These are phyloP conservation scores for Syngnathus scovelli DNA, from an alignment of 2,113 vertebrate species.

Conservation along the genomic window DNA sequence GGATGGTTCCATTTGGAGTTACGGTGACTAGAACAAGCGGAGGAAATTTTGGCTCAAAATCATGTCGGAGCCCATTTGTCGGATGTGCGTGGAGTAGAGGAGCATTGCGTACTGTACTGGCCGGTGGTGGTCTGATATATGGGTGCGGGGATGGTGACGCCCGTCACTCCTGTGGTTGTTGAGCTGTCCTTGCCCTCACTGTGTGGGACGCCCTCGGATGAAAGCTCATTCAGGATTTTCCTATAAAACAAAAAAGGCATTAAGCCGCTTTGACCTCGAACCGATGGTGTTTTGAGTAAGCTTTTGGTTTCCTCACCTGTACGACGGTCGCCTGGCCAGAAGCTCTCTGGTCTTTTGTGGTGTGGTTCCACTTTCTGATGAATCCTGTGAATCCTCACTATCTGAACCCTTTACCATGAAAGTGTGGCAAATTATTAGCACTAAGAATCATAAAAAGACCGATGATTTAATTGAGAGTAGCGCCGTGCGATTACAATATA, in stretches of 20 bases:
- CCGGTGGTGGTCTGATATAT: constrained; percentile 99
- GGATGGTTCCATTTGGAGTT: constrained; percentile 95
- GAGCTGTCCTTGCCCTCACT: constrained; percentile 98
- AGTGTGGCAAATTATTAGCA: constrained; percentile 65
- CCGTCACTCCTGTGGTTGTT: constrained; percentile 86
- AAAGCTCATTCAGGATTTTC: constrained; percentile 98
- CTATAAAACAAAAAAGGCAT: constrained; percentile 57
- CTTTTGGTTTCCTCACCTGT: constrained; percentile 74
- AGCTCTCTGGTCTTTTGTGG: constrained; percentile 97
- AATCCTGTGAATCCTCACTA: constrained; percentile 98
- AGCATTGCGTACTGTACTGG: constrained; percentile 84
- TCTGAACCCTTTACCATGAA: constrained; percentile 87
- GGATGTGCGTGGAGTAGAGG: not conserved
- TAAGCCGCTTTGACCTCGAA: not conserved
- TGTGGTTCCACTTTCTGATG: constrained; percentile 95
- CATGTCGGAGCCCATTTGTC: not conserved
- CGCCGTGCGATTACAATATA: not conserved
- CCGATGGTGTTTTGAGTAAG: not conserved
- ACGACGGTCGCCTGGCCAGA: constrained; percentile 92
- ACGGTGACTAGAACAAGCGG: constrained; percentile 79
- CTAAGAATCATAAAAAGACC: not conserved
- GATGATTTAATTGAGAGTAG: not conserved
- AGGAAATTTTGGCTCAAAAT: not conserved
- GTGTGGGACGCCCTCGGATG: constrained; percentile 91
- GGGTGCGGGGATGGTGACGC: constrained; percentile 95